These are phyloP conservation scores for Drosophila subobscura DNA, from an alignment of 1,140 invertebrate genomes.

Conservation along the genomic window DNA sequence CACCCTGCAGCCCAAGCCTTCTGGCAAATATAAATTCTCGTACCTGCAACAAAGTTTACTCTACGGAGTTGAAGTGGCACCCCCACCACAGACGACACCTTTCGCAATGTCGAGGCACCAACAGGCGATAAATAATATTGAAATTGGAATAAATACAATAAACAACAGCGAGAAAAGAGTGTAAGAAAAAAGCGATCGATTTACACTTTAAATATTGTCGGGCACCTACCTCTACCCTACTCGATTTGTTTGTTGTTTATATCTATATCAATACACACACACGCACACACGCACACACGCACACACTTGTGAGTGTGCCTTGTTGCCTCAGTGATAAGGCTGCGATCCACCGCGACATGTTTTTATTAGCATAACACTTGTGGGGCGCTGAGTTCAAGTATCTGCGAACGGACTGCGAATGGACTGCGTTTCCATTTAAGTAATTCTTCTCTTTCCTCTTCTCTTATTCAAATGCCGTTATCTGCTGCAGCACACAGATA, in stretches of 20 bases:
- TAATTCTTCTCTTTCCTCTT: conserved; percentile 4
- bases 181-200: conserved; percentile 63
- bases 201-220: conserved; percentile 62
- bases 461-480: conserved; percentile 81
- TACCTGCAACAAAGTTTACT: conserved; percentile 49
- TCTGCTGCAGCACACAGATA: conserved; percentile 53
- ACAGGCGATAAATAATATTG: conserved; percentile 71
- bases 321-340: conserved; percentile 65
- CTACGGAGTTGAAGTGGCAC: conserved; percentile 49
- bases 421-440: conserved; percentile 63
- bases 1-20: conserved; percentile 20
- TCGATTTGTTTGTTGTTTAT: conserved; percentile 38
- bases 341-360: conserved; percentile 55
- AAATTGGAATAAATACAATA: conserved; percentile 80
- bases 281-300: background rate
- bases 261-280: conserved; percentile 30
- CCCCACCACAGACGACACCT: conserved; percentile 6
- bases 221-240: background rate
- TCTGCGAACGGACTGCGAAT: conserved; percentile 49
- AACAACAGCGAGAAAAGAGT: conserved; percentile 40
- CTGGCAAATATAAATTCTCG: conserved; percentile 45
- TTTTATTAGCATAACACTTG: conserved; percentile 82
- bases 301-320: conserved; percentile 18
- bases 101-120: conserved; percentile 34
- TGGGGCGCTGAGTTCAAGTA: conserved; percentile 56